Base-by-base conservation (phyloP, 92 coral and sea anemone species). In the Palythoa grandiflora region DNA sequence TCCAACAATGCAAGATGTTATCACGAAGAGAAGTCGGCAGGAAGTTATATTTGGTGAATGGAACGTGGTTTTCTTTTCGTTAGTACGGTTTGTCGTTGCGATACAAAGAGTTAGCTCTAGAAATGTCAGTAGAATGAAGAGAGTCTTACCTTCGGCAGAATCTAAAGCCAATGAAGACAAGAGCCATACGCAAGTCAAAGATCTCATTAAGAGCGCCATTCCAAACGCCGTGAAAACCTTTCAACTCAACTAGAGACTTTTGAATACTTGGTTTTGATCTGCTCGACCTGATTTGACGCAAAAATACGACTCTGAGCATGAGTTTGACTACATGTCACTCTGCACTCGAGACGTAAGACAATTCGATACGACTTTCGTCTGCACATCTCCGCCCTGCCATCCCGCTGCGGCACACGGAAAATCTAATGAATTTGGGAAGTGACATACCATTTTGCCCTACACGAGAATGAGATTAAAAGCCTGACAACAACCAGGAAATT, bases 371-470 rank as follows among this genome's bases (percentile, higher is more conserved):
- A 44, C 75, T 44, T 6, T 28, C 6, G 39, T 77, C 38, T 54
- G 2, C 20, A 17, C 70, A 63, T 20, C 83, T 77, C 83, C 83
- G 68, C 83, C 83, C 40, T 12, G 40, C 44, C 39, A 0, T 12
- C 86, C 47, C 52, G 75, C 86, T 70, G 86, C 52, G 86, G 66
- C 86, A 63, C 66, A 75, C 66, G 60, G 75, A 59, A 81, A 81
- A 48, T 53, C 86, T 47, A 10, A 70, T 70, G n/a, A 68, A 70
- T 38, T 70, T 70, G 60, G 75, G 48, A 81, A 65, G 59, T 81
- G 35, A 10, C 75, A 81, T 65, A 36, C 60, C 76, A n/a, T 81
- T 65, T 61, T 63, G 75, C 86, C 63, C 48, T 40, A 63, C 86
- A 76, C 86, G 66, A 53, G 13, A 40, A 37, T 66, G 28, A 63